Percentiles rank a stretch among this genome's conserved stretches.
phyloP scores from a whole-genome alignment of 2,113 vertebrate genomes.

The Arenaria interpres region DNA sequence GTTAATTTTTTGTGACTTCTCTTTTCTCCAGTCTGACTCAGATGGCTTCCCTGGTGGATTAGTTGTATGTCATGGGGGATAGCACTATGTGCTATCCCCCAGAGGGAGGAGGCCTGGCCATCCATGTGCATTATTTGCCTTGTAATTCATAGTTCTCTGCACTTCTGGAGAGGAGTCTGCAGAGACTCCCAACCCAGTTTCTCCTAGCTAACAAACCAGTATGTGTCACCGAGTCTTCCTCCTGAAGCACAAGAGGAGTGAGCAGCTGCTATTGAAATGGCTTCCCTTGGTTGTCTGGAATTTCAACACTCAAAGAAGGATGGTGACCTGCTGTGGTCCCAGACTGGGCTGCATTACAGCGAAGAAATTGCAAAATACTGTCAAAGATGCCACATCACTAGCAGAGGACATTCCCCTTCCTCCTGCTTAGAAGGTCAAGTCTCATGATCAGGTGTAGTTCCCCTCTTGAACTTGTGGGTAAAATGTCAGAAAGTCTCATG shows the following conservation, averaged over 20 bases:
- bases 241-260: neutral
- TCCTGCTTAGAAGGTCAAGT: neutral
- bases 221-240: neutral
- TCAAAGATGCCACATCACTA: neutral
- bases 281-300: neutral
- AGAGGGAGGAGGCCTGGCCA: neutral
- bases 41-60: neutral
- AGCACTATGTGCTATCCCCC: neutral
- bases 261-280: neutral
- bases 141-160: neutral
- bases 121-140: neutral
- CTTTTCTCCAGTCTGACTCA: neutral
- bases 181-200: neutral
- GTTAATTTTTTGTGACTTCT: neutral
- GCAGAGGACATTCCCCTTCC: neutral
- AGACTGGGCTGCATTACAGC: neutral
- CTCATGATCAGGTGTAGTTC: neutral
- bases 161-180: neutral
- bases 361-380: neutral
- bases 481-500: neutral
- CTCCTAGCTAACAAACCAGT: neutral
- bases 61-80: accelerated
- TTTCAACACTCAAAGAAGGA: neutral
- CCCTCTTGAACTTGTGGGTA: neutral
- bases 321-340: neutral